These are phyloP conservation scores for Tridacna gigas DNA, from an alignment of 2,888 invertebrate genomes.

Conservation along the genomic window DNA sequence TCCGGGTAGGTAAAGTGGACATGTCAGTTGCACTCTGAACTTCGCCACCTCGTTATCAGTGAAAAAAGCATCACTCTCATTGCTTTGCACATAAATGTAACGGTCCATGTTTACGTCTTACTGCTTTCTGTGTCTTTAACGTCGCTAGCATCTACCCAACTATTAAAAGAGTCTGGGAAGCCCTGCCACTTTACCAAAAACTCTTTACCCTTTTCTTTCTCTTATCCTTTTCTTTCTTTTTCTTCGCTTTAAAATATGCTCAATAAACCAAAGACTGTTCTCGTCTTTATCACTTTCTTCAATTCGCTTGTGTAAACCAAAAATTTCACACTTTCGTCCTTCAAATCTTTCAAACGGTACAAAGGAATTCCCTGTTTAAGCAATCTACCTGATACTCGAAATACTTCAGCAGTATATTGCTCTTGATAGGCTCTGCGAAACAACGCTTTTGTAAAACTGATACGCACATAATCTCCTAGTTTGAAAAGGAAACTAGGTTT, in stretches of 20 bases:
- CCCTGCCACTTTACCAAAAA: slow-evolving; percentile 55
- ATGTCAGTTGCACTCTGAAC: slow-evolving; percentile 27
- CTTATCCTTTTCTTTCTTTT: too few relatives aligned
- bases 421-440: slow-evolving; percentile 44
- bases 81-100: slow-evolving; percentile 30
- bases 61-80: slow-evolving; percentile 18
- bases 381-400: slow-evolving; percentile 32
- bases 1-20: slow-evolving; percentile 18
- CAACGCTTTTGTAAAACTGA: slow-evolving; percentile 23
- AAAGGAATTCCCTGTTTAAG: slow-evolving; percentile 41
- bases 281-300: slow-evolving; percentile 53
- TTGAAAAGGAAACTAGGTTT: slow-evolving; percentile 32
- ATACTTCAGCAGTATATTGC: slow-evolving; percentile 44
- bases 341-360: slow-evolving; percentile 40
- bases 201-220: slow-evolving; percentile 37
- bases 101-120: slow-evolving; percentile 27
- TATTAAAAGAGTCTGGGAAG: slow-evolving; percentile 50
- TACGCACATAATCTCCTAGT: slow-evolving; percentile 37
- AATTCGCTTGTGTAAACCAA: slow-evolving; percentile 44
- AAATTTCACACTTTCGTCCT: slow-evolving; percentile 38
- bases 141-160: slow-evolving; percentile 52
- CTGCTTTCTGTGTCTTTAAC: slow-evolving; percentile 35
- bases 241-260: slow-evolving; percentile 31
- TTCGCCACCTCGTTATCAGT: slow-evolving; percentile 14
- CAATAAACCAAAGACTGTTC: slow-evolving; percentile 50